Percentiles rank a stretch among this genome's conserved stretches.
Evolutionary conservation across 2,797 vertebrate genomes (phyloP).

Genomic region (Aldrovandia affinis): DNA sequence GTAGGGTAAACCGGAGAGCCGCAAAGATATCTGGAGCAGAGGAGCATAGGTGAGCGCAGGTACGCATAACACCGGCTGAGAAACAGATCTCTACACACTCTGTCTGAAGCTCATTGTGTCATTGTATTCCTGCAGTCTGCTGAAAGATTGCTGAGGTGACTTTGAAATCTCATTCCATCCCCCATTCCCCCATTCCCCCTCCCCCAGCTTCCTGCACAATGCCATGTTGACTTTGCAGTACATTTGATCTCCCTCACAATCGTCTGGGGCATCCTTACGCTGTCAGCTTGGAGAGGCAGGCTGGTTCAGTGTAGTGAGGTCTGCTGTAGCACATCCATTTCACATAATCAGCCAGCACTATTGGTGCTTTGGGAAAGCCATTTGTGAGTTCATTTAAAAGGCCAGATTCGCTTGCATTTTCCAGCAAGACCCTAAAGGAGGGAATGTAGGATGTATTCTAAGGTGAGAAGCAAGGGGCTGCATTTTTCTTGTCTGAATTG

Average conservation of each 20-base stretch:
- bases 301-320: neutral
- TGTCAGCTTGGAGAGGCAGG: constrained; percentile 8
- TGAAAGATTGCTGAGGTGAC: constrained; percentile 22
- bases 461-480: neutral
- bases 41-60: constrained; percentile 33
- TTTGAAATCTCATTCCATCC: constrained; percentile 49
- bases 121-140: constrained; percentile 42
- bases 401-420: neutral
- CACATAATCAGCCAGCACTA: too few relatives aligned
- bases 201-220: constrained; percentile 38
- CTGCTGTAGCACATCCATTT: neutral
- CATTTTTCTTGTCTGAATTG: neutral
- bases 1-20: constrained; percentile 23
- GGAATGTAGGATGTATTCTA: neutral
- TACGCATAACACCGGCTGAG: constrained; percentile 29
- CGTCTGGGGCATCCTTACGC: constrained; percentile 31
- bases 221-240: constrained; percentile 49
- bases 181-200: neutral
- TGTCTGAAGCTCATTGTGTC: constrained; percentile 40
- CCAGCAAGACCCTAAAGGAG: neutral
- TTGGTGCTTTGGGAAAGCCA: neutral
- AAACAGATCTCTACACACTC: constrained; percentile 18
- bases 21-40: constrained; percentile 24
- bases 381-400: neutral
- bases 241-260: constrained; percentile 44